Evolutionary conservation across 1,140 invertebrate species (phyloP).

Genomic region (Mesaphorura yosii): DNA sequence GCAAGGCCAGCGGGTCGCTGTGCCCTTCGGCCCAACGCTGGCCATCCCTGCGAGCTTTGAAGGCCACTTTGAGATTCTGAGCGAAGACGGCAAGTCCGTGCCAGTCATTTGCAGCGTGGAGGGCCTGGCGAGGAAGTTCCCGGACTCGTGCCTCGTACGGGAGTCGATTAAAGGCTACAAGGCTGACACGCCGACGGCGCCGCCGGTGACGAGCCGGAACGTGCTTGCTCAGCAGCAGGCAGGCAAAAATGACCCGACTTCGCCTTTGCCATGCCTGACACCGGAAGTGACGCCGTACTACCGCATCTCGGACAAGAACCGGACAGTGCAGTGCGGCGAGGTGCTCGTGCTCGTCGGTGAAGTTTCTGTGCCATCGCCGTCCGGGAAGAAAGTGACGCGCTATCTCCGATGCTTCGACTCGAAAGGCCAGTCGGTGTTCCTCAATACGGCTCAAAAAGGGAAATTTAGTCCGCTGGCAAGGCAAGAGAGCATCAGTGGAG

Average conservation of each 20-base stretch:
- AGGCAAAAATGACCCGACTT: neutral
- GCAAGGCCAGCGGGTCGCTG: constrained; percentile 51
- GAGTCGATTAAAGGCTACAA: constrained; percentile 69
- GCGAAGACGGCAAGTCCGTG: constrained; percentile 79
- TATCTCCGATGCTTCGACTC: constrained; percentile 75
- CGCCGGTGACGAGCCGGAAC: neutral
- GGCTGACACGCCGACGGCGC: constrained; percentile 4
- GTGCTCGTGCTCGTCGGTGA: constrained; percentile 64
- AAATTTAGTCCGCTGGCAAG: constrained; percentile 80
- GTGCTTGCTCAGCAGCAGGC: neutral
- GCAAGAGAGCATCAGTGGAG: constrained; percentile 83
- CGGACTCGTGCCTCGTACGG: constrained; percentile 69
- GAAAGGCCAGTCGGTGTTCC: constrained; percentile 66
- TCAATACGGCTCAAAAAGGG: constrained; percentile 72
- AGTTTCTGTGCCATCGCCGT: constrained; percentile 40
- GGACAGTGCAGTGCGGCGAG: constrained; percentile 61
- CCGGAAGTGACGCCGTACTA: neutral
- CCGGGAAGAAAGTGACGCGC: constrained; percentile 44
- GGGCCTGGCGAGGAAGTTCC: constrained; percentile 62
- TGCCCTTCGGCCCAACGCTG: constrained; percentile 64
- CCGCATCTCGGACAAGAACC: constrained; percentile 50
- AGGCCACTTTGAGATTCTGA: constrained; percentile 86
- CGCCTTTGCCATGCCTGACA: neutral
- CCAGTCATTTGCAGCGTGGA: constrained; percentile 76
- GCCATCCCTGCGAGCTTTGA: constrained; percentile 79